Base-by-base conservation (phyloP, 2,113 vertebrate species). In the Podarcis muralis region DNA sequence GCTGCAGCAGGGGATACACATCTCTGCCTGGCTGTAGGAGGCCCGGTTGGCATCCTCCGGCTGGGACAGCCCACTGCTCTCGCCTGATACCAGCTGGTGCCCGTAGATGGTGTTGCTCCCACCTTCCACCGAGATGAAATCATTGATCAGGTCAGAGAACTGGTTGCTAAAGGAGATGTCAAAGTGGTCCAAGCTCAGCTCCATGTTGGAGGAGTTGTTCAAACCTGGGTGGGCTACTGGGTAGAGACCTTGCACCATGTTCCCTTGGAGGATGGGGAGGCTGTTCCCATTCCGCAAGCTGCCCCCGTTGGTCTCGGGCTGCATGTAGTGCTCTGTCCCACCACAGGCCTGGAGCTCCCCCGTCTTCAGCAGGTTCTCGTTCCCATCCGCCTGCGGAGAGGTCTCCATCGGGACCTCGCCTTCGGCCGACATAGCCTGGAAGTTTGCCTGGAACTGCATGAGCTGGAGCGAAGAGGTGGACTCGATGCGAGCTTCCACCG, bases 131-230 rank as follows among this genome's bases (percentile, higher is more conserved):
- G 99, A 99, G 96, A 99, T 99, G 96, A 99, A 99, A 95, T 99
- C 99, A 0, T 99, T 99, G 90, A 99, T 99, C 95, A 99, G 98
- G 97, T 99, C 99, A 16, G 99, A 99, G 95, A 99, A 99, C 96
- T 99, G 99, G 97, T 99, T 99, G 93, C 98, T 98, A 94, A 99
- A 99, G 94, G 99, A 99, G 96, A 99, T 99, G 94, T 99, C 99
- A 76, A 99, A 99, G 96, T 99, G 99, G 95, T 99, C 99, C 96
- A 99, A 96, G 94, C 98, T 99, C 96, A 99, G 99, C 96, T 99
- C 99, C 98, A 99, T 99, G 96, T 98, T 98, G 94, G 97, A 96
- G 84, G 96, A 81, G 87, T 95, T 95, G 93, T 94, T 95, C 27
- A 98, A 95, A 89, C 97, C 95, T 86, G 98, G 98, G 95, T 99